Evolutionary conservation across 2,888 invertebrate genomes (phyloP), one percentile per base, ranked within the genome.

Genomic region (Phortica okadai): DNA sequence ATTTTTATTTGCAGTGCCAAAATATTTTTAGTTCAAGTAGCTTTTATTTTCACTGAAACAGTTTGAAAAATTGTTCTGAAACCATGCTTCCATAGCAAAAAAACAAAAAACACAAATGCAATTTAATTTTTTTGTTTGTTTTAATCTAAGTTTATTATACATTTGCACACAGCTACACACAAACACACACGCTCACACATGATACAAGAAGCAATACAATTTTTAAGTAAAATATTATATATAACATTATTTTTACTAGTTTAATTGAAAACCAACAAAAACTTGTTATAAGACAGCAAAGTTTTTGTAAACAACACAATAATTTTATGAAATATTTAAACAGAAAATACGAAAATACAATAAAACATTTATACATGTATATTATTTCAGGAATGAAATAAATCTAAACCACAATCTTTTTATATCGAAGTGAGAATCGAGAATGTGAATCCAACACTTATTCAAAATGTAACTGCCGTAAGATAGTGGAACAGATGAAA

Each of bases 1-100:
- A 78, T 83, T 88, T 86, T 87, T 78, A 78, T 88, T 88, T 88
- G 84, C 89, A 89, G 88, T 88, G 88, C 88, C 88, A 88, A 88
- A 88, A 88, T 89, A 85, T 82, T 82, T 87, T 87, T 83, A 84
- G 85, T 86, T 84, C 82, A 84, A 73, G 44, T 69, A 64, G 69
- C 69, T 69, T 69, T 69, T 69, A 16, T 69, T 69, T 50, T 50
- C 50, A 50, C 50, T 14, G 14, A 14, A 14, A 14, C 50, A 8
- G 50, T 50, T 50, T 50, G 8, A 2, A 50, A 50, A 50, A 50
- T 6, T 8, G 50, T 50, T 14, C 50, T 8, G 6, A 50, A 50
- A 50, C 33, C 8, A 50, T 50, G 50, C 50, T 50, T 50, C 50
- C 50, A 50, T 50, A 50, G 50, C 50, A 50, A 50, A 50, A 50